phyloP scores from a whole-genome alignment of 2,113 vertebrate species.

The Sclerurus mexicanus region DNA sequence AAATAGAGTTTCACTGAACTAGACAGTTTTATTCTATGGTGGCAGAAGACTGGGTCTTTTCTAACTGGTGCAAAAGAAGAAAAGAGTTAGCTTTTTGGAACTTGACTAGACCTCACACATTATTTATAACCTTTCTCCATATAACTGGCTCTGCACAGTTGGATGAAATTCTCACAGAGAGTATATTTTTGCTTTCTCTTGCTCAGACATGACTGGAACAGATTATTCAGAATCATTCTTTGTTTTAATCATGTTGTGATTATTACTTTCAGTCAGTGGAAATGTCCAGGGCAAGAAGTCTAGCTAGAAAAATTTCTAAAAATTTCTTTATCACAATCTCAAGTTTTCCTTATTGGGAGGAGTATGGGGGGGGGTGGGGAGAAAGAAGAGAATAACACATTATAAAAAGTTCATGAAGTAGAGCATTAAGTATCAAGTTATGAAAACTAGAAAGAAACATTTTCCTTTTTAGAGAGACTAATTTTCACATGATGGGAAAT shows the following conservation, averaged over 20 bases:
- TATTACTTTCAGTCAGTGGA: not conserved
- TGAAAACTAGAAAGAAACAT: not conserved
- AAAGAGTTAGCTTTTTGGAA: not conserved
- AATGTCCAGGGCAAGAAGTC: not conserved
- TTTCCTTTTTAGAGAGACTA: not conserved
- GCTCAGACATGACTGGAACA: not conserved
- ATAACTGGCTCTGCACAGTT: not conserved
- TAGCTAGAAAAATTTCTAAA: not conserved
- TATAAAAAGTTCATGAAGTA: not conserved
- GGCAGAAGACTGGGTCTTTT: not conserved
- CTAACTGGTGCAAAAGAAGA: not conserved
- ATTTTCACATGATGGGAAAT: not conserved
- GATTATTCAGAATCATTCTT: not conserved
- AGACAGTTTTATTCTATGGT: not conserved
- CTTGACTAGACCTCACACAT: not conserved
- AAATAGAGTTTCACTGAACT: not conserved
- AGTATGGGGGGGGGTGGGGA: fast-evolving
- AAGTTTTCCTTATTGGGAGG: not conserved
- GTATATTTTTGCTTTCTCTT: not conserved
- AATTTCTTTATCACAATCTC: not conserved
- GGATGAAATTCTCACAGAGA: not conserved
- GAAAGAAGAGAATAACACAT: not conserved
- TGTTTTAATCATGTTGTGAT: not conserved
- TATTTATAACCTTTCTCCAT: not conserved
- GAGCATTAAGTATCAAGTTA: not conserved